Evolutionary conservation across 2,888 invertebrate species (phyloP), one percentile per base, ranked within the genome.

Genomic region (Nebria salina): DNA sequence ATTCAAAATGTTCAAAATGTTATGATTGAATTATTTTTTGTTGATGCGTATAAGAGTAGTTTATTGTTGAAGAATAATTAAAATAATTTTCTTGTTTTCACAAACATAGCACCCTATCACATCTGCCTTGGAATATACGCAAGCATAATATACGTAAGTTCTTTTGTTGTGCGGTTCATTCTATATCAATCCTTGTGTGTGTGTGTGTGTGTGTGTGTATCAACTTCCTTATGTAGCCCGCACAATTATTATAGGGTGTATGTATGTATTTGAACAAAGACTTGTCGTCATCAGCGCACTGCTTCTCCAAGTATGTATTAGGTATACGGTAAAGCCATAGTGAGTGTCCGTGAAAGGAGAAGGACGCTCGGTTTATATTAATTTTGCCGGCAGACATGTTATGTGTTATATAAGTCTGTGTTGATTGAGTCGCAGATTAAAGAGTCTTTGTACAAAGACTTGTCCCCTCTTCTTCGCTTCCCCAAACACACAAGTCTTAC

Each of bases 321-420:
- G 34, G 34, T 11, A 13, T 13, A 54, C 11, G 54, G 54, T 11
- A 54, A 13, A 54, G 54, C 54, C 54, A 54, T 34, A 34, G 34
- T 5, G 34, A 34, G 34, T 70, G 70, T 70, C 70, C 26, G 70
- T 70, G 70, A 73, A 73, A 43, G 20, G 68, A 68, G 26, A 1
- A 68, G 68, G 43, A 73, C 15, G 73, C 15, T 73, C 54, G 73
- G 73, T 73, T 73, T 73, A 73, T 73, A 73, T 73, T 73, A 73
- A 73, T 73, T 73, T 73, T 42, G 73, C 73, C 43, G 26, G 73
- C 70, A 70, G 70, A 70, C 70, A 34, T 70, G 70, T 54, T 54
- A 54, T 54, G 54, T 54, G 54, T 54, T 54, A 54, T 70, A 70
- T 70, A 70, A 70, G 70, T 70, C 70, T 70, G 11, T 34, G 34